Evolutionary conservation across 2,888 invertebrate genomes (phyloP).

Genomic region (Ophion ellenae): DNA sequence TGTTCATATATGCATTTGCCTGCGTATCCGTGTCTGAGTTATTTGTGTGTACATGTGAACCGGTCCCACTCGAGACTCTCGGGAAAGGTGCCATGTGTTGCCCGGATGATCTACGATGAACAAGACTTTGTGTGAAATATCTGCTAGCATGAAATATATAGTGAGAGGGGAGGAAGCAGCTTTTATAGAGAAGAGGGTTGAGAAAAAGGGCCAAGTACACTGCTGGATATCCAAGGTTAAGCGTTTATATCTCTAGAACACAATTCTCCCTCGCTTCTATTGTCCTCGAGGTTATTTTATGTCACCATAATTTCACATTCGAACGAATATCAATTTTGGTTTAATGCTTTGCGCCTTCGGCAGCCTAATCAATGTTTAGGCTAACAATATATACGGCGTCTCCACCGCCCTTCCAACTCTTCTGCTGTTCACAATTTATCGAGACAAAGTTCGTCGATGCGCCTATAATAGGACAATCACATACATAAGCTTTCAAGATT

Average conservation of each 20-base stretch:
- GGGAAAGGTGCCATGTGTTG: constrained; percentile 78
- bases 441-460: too few species aligned
- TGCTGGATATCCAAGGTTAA: constrained; percentile 14
- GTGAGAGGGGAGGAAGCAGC: constrained; percentile 10
- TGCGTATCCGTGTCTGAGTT: not conserved
- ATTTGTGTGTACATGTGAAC: not conserved
- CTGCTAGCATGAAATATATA: constrained; percentile 61
- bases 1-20: constrained; percentile 4
- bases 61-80: constrained; percentile 57
- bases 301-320: constrained; percentile 10
- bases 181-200: constrained; percentile 24
- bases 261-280: not conserved
- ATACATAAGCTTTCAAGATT: too few species aligned
- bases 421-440: too few species aligned
- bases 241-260: constrained; percentile 14
- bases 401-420: too few species aligned
- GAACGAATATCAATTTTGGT: not conserved
- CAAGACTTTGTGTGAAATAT: constrained; percentile 74
- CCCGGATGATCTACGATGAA: constrained; percentile 78
- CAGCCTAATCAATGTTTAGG: not conserved
- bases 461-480: too few species aligned
- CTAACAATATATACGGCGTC: too few species aligned
- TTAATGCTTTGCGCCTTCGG: not conserved
- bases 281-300: constrained; percentile 14
- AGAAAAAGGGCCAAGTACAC: not conserved